Percentiles rank a stretch among this genome's conserved stretches.
These are phyloP conservation scores for Tachysurus vachellii DNA, from an alignment of 2,113 vertebrate species.

Conservation along the genomic window DNA sequence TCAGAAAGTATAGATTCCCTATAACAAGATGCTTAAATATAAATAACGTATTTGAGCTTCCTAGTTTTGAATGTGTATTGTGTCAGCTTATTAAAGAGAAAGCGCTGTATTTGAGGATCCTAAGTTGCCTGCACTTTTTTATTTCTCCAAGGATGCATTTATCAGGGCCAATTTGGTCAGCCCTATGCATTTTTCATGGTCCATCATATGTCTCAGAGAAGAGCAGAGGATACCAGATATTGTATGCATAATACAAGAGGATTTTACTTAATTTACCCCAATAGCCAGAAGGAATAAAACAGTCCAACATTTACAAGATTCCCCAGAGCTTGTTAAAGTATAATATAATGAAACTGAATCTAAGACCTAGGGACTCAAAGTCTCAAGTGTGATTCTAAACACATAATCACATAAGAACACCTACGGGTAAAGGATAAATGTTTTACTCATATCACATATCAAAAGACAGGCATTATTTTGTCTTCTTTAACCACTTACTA, in stretches of 20 bases:
- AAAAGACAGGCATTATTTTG: not conserved
- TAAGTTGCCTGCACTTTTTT: not conserved
- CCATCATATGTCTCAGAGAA: not conserved
- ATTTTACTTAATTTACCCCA: conserved; percentile 29
- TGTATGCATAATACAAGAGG: conserved; percentile 11
- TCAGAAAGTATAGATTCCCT: conserved; percentile 2
- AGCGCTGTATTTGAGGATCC: not conserved
- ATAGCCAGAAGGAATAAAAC: conserved; percentile 23
- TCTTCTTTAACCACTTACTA: not conserved
- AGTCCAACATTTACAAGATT: not conserved
- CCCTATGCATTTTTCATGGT: conserved; percentile 23
- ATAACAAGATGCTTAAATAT: not conserved
- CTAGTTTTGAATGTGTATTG: not conserved
- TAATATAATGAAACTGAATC: conserved; percentile 18
- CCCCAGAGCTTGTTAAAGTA: conserved; percentile 13
- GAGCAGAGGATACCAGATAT: conserved; percentile 14
- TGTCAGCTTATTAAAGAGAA: not conserved
- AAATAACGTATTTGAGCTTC: not conserved
- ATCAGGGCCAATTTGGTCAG: conserved; percentile 11
- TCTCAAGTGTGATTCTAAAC: conserved; percentile 18
- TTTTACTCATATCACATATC: not conserved
- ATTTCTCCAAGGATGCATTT: not conserved
- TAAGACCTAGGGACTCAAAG: not conserved
- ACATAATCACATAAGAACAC: not conserved
- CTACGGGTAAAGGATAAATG: not conserved